phyloP scores from a whole-genome alignment of 2,888 invertebrate genomes.

The Pogonocherus hispidulus region DNA sequence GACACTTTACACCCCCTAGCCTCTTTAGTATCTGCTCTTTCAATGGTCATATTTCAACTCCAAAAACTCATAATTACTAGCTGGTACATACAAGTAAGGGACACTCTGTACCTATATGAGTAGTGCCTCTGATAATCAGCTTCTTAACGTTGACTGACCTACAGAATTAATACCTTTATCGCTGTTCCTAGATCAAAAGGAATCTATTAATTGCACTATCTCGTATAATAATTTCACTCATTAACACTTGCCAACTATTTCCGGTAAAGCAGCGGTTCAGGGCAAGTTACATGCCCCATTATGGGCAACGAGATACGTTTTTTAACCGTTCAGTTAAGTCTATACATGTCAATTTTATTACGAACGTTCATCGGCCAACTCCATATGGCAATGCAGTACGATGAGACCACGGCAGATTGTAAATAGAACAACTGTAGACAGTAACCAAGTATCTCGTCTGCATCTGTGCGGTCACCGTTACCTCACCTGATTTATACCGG shows the following conservation, averaged over 20 bases:
- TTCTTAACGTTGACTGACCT: too few species aligned
- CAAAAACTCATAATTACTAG: too few species aligned
- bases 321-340: conserved; percentile 7
- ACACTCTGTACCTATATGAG: too few species aligned
- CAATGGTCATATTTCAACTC: too few species aligned
- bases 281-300: background rate
- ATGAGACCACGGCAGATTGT: background rate
- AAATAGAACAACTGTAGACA: background rate
- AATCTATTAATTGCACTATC: background rate
- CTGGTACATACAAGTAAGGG: too few species aligned
- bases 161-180: too few species aligned
- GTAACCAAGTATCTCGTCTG: background rate
- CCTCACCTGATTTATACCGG: background rate
- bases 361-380: background rate
- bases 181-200: too few species aligned
- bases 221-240: background rate
- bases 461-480: background rate
- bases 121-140: too few species aligned
- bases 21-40: too few species aligned
- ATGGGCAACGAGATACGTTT: conserved; percentile 14
- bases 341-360: background rate
- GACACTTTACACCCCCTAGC: too few species aligned
- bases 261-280: background rate
- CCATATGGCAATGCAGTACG: background rate
- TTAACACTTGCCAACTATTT: conserved; percentile 7